Percentiles rank a stretch among this genome's conserved stretches.
Evolutionary conservation across 2,113 vertebrate genomes (phyloP).

Genomic region (Shinisaurus crocodilurus): DNA sequence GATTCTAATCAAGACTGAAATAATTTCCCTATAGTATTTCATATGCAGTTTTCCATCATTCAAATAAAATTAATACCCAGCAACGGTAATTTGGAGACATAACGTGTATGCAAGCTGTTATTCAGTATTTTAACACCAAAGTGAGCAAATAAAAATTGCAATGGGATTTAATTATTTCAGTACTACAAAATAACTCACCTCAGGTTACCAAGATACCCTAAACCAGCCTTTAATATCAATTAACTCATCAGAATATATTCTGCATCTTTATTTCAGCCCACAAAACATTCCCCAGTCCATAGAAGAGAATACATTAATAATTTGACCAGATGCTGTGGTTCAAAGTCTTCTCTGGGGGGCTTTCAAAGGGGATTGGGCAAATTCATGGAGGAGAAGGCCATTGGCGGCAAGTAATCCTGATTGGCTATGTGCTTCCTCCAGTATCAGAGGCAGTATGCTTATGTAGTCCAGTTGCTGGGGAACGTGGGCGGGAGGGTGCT

Average conservation of each 20-base stretch:
- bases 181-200: background rate
- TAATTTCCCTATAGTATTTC: slow-evolving; percentile 25
- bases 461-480: too few species aligned
- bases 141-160: background rate
- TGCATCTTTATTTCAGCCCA: background rate
- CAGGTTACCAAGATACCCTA: background rate
- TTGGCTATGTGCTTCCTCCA: too few species aligned
- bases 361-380: too few species aligned
- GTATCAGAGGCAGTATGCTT: too few species aligned
- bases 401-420: too few species aligned
- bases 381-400: too few species aligned
- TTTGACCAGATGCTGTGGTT: too few species aligned
- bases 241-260: background rate
- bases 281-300: background rate
- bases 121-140: slow-evolving; percentile 11
- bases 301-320: too few species aligned
- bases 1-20: slow-evolving; percentile 26
- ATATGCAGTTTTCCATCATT: slow-evolving; percentile 13
- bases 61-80: slow-evolving; percentile 35
- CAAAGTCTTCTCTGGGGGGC: too few species aligned
- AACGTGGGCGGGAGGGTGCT: too few species aligned
- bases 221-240: background rate
- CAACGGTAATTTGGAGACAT: slow-evolving; percentile 13
- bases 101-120: slow-evolving; percentile 11
- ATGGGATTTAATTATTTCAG: slow-evolving; percentile 14